These are phyloP conservation scores for Drosophila multiciliata DNA, from an alignment of 2,888 invertebrate species.

Conservation along the genomic window DNA sequence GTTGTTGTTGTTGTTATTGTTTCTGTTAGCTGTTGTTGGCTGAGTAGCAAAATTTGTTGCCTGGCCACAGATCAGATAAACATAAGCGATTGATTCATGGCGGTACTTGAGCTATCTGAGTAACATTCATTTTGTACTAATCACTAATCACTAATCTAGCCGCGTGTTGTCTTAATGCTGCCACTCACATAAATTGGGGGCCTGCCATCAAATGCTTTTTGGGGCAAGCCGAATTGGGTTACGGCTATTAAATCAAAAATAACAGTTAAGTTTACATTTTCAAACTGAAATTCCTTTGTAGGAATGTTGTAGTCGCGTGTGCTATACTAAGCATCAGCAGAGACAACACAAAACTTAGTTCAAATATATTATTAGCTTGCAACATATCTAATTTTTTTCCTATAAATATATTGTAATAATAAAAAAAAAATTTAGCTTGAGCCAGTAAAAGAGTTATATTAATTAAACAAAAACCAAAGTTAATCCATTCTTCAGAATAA, in stretches of 20 bases:
- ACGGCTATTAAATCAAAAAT: slow-evolving; percentile 32
- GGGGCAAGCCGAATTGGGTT: slow-evolving; percentile 9
- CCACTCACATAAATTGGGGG: slow-evolving; percentile 51
- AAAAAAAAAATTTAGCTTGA: no score
- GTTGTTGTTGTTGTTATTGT: slow-evolving; percentile 26
- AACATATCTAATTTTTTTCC: no score
- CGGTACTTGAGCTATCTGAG: slow-evolving; percentile 26
- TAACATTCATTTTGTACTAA: slow-evolving; percentile 42
- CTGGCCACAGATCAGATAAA: slow-evolving; percentile 41
- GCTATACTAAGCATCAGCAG: not conserved
- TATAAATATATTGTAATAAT: no score
- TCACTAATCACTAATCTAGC: slow-evolving; percentile 49
- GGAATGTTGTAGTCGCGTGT: not conserved
- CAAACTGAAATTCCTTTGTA: not conserved
- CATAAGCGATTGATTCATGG: slow-evolving; percentile 49
- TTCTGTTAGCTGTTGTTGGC: slow-evolving; percentile 2
- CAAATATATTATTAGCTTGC: not conserved
- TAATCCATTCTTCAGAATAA: not conserved
- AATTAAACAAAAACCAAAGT: not conserved
- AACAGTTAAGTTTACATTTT: slow-evolving; percentile 30
- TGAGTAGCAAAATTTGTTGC: not conserved
- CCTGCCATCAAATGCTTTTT: slow-evolving; percentile 16
- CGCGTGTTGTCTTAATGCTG: slow-evolving; percentile 45
- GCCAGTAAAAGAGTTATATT: no score
- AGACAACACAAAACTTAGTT: not conserved